phyloP scores from a whole-genome alignment of 2,888 invertebrate species.

The Branchinecta sandiegonensis region DNA sequence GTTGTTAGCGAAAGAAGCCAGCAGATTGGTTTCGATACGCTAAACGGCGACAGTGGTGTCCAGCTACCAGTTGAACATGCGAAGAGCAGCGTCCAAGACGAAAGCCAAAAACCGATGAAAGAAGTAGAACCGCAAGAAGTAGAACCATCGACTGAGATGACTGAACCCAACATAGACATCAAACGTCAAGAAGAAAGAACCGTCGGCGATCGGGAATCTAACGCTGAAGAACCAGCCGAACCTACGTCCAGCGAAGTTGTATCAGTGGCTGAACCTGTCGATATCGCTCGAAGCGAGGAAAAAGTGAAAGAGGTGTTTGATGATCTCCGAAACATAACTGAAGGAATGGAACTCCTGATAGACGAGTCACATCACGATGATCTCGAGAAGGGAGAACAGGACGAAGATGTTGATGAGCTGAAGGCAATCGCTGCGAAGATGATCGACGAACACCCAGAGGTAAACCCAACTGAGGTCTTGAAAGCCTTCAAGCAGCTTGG shows the following conservation, averaged over 20 bases:
- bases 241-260: not conserved
- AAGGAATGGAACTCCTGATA: conserved; percentile 6
- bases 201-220: too few relatives aligned
- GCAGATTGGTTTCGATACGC: too few relatives aligned
- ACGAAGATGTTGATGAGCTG: not conserved
- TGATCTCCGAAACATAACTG: not conserved
- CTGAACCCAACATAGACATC: too few relatives aligned
- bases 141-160: too few relatives aligned
- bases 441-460: not conserved
- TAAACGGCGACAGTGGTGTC: too few relatives aligned
- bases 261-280: not conserved
- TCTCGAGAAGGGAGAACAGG: not conserved
- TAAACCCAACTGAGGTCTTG: not conserved
- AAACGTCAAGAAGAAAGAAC: too few relatives aligned
- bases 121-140: too few relatives aligned
- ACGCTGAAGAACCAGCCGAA: too few relatives aligned
- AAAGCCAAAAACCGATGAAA: too few relatives aligned
- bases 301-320: conserved; percentile 3
- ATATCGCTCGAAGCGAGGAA: not conserved
- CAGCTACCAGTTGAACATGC: too few relatives aligned
- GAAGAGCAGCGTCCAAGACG: too few relatives aligned
- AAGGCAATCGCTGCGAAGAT: not conserved
- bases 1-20: too few relatives aligned
- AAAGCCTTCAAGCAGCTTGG: not conserved
- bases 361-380: not conserved